Evolutionary conservation across 2,888 invertebrate species (phyloP), one percentile per base, ranked within the genome.

Genomic region (Hermaeophaga mercurialis): DNA sequence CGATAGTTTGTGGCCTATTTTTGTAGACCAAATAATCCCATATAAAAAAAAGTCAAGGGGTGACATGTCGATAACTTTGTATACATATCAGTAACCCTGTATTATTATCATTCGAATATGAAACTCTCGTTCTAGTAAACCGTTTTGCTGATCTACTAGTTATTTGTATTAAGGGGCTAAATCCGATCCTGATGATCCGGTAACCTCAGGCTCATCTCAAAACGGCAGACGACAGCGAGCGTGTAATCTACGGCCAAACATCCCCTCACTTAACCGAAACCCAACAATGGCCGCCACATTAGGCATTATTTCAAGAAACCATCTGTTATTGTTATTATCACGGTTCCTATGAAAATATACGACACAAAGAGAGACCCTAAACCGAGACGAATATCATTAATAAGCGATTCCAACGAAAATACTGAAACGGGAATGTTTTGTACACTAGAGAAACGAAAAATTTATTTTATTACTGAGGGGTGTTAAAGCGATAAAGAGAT

Each of bases 381-480:
- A 45, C 58, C 47, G 49, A 64, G 36, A 17, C 63, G 63, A 67
- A 68, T 67, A 65, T 67, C 66, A 68, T 68, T 67, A 67, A 66
- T 46, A 59, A 50, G 56, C 64, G 65, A 66, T 66, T 65, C 63
- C 61, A 24, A 46, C 36, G 17, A 41, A 56, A 52, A 52, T 46
- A 28, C n/a, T 28, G n/a, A 22, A 22, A 22, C 22, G 41, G 43
- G 28, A 48, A 34, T 43, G 34, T 55, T 48, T 31, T 36, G 36
- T 44, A 5, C 9, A 31, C 12, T 12, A 26, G 55, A 45, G 53
- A 58, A 52, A 45, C 55, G 46, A 53, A 47, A 53, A 56, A 61
- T 3, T 26, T 8, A 2, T 26, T 60, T 48, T 53, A 57, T 55
- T 58, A 55, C 48, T 19, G 24, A 33, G 34, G 50, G 56, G 50